A percentile compares a stretch with the other conserved stretches of the same genome.
phyloP scores from a whole-genome alignment of 2,888 invertebrate species.

The Mylabris sibirica region DNA sequence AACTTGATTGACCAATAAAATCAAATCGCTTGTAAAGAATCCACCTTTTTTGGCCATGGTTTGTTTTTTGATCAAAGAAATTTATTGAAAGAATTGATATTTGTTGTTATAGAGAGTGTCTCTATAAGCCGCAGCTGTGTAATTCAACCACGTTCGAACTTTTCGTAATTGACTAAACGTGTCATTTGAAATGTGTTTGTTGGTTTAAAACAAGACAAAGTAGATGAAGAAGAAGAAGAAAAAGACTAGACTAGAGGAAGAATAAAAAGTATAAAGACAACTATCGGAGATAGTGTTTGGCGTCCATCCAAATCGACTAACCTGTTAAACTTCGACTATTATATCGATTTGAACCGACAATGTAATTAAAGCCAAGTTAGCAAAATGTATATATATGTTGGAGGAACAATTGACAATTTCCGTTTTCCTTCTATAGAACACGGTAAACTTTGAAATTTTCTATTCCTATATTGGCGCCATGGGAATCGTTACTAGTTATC shows the following conservation, averaged over 20 bases:
- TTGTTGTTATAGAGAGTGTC: background rate
- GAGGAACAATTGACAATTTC: background rate
- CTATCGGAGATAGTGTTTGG: background rate
- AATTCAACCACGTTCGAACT: constrained; percentile 18
- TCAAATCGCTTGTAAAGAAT: too few species aligned
- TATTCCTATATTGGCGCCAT: background rate
- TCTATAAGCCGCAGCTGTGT: background rate
- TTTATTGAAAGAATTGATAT: background rate
- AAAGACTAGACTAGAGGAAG: background rate
- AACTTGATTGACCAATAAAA: background rate
- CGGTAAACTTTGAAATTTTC: background rate
- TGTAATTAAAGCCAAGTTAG: background rate
- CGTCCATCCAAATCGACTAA: constrained; percentile 2
- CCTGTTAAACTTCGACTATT: background rate
- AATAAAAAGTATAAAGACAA: background rate
- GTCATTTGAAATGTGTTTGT: constrained; percentile 13
- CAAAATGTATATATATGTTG: background rate
- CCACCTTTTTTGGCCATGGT: too few species aligned
- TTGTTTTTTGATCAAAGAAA: background rate
- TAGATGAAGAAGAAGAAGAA: too few species aligned
- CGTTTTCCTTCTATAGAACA: background rate
- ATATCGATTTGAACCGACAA: constrained; percentile 1
- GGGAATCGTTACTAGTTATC: background rate
- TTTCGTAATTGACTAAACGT: constrained; percentile 24
- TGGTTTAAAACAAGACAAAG: background rate